Conservation (phyloP, 1,140 invertebrate genomes). For the Hermetia illucens region DNA sequence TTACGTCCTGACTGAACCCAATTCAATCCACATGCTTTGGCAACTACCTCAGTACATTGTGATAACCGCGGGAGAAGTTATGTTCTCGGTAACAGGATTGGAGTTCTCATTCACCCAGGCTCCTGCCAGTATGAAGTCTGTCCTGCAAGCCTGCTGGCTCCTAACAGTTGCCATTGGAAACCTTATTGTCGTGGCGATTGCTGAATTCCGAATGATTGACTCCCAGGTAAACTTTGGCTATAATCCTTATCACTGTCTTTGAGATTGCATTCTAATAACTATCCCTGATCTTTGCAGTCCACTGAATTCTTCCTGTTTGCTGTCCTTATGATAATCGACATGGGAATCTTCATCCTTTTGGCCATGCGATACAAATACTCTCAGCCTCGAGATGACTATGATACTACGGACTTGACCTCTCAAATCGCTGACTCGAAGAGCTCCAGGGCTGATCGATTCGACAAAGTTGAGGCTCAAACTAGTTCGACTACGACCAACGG, state of each 20-base stretch:
- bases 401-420: too few species aligned
- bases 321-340: constrained; percentile 63
- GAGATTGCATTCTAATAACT: too few species aligned
- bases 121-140: constrained; percentile 82
- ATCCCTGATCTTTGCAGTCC: too few species aligned
- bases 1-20: constrained; percentile 42
- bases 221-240: constrained; percentile 45
- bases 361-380: constrained; percentile 54
- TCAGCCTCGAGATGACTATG: constrained; percentile 22
- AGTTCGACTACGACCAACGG: too few species aligned
- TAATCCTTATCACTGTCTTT: too few species aligned
- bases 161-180: constrained; percentile 85
- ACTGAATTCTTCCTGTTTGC: constrained; percentile 78
- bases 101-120: constrained; percentile 87
- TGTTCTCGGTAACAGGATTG: constrained; percentile 83
- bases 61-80: constrained; percentile 73
- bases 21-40: constrained; percentile 65
- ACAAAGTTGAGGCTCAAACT: too few species aligned
- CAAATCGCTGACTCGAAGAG: too few species aligned
- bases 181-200: constrained; percentile 55
- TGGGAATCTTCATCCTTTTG: constrained; percentile 66
- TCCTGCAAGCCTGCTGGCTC: constrained; percentile 80
- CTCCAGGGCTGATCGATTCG: too few species aligned
- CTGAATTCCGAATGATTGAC: constrained; percentile 33
- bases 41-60: constrained; percentile 77